Evolutionary conservation across 1,140 invertebrate genomes (phyloP).

Genomic region (Zaprionus davidi): DNA sequence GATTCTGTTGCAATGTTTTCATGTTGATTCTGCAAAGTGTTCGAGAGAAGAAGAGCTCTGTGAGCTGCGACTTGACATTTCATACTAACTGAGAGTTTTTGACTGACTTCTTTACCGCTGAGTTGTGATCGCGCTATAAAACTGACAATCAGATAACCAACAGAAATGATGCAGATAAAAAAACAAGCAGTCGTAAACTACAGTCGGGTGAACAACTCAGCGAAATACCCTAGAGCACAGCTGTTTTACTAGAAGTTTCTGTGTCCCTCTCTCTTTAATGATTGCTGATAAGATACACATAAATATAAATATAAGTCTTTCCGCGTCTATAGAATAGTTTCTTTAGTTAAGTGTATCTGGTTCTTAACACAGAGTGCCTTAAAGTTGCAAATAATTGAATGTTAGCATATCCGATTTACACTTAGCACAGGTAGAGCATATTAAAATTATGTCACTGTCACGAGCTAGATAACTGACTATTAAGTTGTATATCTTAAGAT

Average conservation of each 20-base stretch:
- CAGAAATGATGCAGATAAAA: constrained; percentile 21
- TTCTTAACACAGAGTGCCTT: not conserved
- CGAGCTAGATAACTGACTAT: constrained; percentile 31
- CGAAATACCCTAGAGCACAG: not conserved
- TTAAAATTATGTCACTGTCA: constrained; percentile 55
- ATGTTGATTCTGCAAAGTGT: constrained; percentile 42
- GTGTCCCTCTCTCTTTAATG: not conserved
- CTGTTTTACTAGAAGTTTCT: no score
- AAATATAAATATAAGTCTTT: not conserved
- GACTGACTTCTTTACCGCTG: constrained; percentile 20
- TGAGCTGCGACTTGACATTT: constrained; percentile 36
- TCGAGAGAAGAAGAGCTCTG: constrained; percentile 15
- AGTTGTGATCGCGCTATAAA: constrained; percentile 52
- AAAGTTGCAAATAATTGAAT: not conserved
- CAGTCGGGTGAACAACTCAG: not conserved
- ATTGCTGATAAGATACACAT: not conserved
- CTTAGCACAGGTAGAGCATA: constrained; percentile 2
- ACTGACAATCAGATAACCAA: constrained; percentile 66
- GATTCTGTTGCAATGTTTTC: constrained; percentile 65
- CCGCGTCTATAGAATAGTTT: not conserved
- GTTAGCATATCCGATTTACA: not conserved
- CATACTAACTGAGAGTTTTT: constrained; percentile 31
- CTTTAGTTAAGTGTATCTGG: not conserved
- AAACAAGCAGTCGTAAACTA: not conserved
- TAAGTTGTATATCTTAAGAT: not conserved